phyloP scores from a whole-genome alignment of 2,797 vertebrate genomes.

The Rhinatrema bivittatum region DNA sequence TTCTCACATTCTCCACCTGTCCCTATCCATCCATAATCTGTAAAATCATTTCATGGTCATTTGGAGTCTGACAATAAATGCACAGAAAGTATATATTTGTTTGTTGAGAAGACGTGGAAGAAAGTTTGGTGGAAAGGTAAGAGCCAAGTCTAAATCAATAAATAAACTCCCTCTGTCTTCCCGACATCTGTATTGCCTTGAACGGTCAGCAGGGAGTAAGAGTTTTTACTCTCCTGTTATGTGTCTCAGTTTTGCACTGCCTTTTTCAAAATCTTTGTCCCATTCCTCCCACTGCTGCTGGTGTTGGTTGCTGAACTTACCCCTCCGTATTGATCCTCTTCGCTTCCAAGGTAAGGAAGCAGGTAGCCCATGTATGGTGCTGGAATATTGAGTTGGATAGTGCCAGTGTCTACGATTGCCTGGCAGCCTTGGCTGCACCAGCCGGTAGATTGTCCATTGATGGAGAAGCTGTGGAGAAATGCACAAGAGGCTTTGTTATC shows the following conservation, averaged over 20 bases:
- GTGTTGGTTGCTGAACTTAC: constrained; percentile 35
- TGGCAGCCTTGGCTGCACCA: constrained; percentile 32
- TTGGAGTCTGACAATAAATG: no score
- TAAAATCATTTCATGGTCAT: no score
- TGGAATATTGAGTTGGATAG: constrained; percentile 50
- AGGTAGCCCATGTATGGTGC: constrained; percentile 30
- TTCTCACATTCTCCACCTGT: no score
- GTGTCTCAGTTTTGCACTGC: background rate
- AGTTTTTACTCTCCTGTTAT: no score
- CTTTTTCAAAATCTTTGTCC: background rate
- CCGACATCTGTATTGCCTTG: no score
- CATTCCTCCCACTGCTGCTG: no score
- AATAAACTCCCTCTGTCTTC: no score
- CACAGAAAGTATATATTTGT: no score
- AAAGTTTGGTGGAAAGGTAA: constrained; percentile 73
- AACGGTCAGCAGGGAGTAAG: constrained; percentile 78
- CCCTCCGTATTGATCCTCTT: constrained; percentile 39
- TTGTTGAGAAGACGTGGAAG: no score
- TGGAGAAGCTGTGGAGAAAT: constrained; percentile 45
- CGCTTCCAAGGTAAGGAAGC: constrained; percentile 49
- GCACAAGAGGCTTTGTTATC: no score
- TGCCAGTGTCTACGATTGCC: constrained; percentile 28
- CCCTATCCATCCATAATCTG: no score
- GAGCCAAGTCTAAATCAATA: no score
- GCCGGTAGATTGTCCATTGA: constrained; percentile 31